These are phyloP conservation scores for Acronicta leporina DNA, from an alignment of 2,888 invertebrate genomes.

Conservation along the genomic window DNA sequence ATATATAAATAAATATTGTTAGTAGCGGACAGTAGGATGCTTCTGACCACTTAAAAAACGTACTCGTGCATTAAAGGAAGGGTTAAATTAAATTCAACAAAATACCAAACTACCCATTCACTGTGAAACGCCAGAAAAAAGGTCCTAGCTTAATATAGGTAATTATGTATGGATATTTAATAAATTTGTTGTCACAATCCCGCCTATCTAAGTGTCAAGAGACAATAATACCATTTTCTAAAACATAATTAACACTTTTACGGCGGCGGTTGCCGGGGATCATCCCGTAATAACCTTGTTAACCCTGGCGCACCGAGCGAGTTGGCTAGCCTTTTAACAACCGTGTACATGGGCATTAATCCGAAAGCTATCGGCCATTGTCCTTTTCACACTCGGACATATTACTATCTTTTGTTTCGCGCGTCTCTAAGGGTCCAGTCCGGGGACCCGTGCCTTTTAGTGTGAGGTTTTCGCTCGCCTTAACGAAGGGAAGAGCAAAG, in stretches of 20 bases:
- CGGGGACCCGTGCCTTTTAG: conserved; percentile 87
- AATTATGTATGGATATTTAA: not conserved
- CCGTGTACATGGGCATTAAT: conserved; percentile 88
- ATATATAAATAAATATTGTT: too few relatives aligned
- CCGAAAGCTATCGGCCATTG: conserved; percentile 86
- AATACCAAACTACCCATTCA: too few relatives aligned
- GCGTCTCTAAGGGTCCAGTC: conserved; percentile 82
- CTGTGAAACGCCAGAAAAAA: too few relatives aligned
- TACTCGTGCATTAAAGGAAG: too few relatives aligned
- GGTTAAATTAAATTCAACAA: too few relatives aligned
- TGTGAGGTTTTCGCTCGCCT: conserved; percentile 89
- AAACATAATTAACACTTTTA: conserved; percentile 89
- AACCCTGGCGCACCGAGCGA: conserved; percentile 86
- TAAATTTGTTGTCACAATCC: conserved; percentile 12
- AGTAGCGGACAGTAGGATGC: too few relatives aligned
- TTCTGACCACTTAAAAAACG: too few relatives aligned
- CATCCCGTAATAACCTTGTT: conserved; percentile 89
- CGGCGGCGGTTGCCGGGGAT: conserved; percentile 86
- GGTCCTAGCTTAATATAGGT: too few relatives aligned
- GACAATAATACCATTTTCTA: conserved; percentile 79
- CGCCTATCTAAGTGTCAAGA: conserved; percentile 61
- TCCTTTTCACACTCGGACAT: conserved; percentile 76
- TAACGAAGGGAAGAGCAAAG: conserved; percentile 90
- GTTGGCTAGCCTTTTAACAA: conserved; percentile 88
- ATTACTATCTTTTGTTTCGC: conserved; percentile 76